phyloP scores from a whole-genome alignment of 2,113 vertebrate species.

The Cyphomyrus discorhynchus region DNA sequence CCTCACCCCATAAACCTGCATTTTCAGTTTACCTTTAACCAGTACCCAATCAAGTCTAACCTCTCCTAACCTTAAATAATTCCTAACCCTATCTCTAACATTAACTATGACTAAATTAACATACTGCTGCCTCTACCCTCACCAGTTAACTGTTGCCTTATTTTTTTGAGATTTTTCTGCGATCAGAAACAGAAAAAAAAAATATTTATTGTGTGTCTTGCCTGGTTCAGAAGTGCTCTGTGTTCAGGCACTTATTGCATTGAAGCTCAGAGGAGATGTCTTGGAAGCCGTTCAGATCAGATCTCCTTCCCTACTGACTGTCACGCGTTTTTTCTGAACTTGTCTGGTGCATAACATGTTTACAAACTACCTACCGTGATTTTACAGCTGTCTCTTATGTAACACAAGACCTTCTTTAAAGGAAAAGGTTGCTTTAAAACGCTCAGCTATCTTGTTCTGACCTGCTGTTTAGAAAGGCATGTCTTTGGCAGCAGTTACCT shows the following conservation, averaged over 20 bases:
- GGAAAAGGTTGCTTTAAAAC: not conserved
- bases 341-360: not conserved
- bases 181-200: not conserved
- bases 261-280: not conserved
- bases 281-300: not conserved
- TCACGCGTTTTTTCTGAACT: not conserved
- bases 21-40: constrained; percentile 51
- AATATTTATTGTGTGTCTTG: not conserved
- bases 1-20: constrained; percentile 50
- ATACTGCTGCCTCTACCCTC: constrained; percentile 3
- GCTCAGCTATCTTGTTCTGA: not conserved
- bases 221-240: not conserved
- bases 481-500: not conserved
- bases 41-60: constrained; percentile 50
- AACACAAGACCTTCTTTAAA: not conserved
- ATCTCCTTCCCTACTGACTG: not conserved
- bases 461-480: not conserved
- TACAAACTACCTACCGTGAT: not conserved
- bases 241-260: not conserved
- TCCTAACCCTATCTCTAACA: constrained; percentile 44
- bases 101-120: constrained; percentile 45
- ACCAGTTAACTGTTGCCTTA: constrained; percentile 6
- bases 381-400: not conserved
- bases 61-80: constrained; percentile 40
- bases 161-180: not conserved